Base-by-base conservation (phyloP, 2,888 invertebrate species). In the Isoperla grammatica region DNA sequence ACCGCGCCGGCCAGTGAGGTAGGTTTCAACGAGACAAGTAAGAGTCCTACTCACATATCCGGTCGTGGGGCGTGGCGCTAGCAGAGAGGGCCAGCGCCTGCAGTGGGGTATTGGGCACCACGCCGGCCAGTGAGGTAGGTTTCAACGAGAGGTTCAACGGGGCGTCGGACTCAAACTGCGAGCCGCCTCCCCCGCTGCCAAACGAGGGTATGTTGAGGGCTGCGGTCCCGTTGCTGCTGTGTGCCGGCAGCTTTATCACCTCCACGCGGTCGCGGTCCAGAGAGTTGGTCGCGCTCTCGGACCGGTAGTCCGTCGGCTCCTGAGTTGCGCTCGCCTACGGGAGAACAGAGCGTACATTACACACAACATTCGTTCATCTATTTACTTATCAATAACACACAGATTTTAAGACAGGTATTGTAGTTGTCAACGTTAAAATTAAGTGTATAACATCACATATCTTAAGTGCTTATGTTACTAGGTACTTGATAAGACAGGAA, bases 61-160 rank as follows among this genome's bases (percentile, higher is more conserved):
- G 17, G 11, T 53, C 53, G 19, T 53, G 53, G 3, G 15, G 39
- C 6, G 53, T 37, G 3, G 53, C 35, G 3, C 53, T 37, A 11
- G 37, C 53, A 11, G 37, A 19, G 45, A 48, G 12, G 20, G 50
- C 12, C 19, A 50, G 42, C 54, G 57, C 48, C 46, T 57, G 49
- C 43, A 15, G 13, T 12, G 43, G 37, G 23, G 37, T 22, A 37
- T 15, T 40, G 53, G 20, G 55, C 8, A 1, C 22, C 23, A 19
- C 13, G 35, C 17, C 5, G 50, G 37, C 12, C 11, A 19, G 42
- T 11, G 22, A 17, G 35, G 37, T 20, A 9, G 68, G 87, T 74
- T 92, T 92, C 65, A 91, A 78, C 1, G 90, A 91, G 15, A 92
- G 81, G 75, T 92, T 92, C 19, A 92, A 79, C 0, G 92, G 92